Base-by-base conservation (phyloP, 2,888 invertebrate genomes). In the Torymus aiolomorphi region DNA sequence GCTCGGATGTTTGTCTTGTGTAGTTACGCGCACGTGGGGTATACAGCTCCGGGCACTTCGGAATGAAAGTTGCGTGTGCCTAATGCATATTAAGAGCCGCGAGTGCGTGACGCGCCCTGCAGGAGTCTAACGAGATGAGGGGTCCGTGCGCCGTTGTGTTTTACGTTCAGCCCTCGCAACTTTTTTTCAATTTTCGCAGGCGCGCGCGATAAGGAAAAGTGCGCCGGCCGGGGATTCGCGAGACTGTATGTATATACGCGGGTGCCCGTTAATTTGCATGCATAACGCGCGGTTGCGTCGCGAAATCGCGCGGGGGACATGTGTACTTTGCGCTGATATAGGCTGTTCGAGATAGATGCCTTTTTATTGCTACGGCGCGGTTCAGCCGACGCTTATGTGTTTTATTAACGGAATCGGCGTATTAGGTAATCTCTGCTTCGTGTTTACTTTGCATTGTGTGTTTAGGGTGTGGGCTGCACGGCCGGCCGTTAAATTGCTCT, bases 111-210 rank as follows among this genome's bases (percentile, higher is more conserved):
- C 71, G 61, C 16, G 12, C 20, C 4, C 42, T 42, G 42, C 42
- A 42, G 42, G 59, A 61, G 13, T 13, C 51, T 51, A 67, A 54
- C 69, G 69, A 69, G 69, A 57, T 31, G 70, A 71, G 42, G 42
- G 42, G 8, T 42, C 42, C 20, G 20, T 20, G 20, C 42, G 42
- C 42, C 8, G 42, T 42, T 42, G 42, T 42, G 42, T 42, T 42
- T 5, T 42, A 42, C 42, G 5, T 10, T 5, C 42, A 42, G 42
- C 42, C 42, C 57, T 70, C 57, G 24, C 57, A 31, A 18, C 52
- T 24, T 62, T 76, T 56, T 78, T 78, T 78, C 78, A 78, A 78
- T 72, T 78, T 77, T 72, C 72, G 66, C 65, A 24, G 10, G 24
- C 2, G 31, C 31, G 54, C n/a, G 66, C 76, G 76, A 77, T 77